Evolutionary conservation across 2,888 invertebrate species (phyloP), one percentile per base, ranked within the genome.

Genomic region (Luffia ferchaultella): DNA sequence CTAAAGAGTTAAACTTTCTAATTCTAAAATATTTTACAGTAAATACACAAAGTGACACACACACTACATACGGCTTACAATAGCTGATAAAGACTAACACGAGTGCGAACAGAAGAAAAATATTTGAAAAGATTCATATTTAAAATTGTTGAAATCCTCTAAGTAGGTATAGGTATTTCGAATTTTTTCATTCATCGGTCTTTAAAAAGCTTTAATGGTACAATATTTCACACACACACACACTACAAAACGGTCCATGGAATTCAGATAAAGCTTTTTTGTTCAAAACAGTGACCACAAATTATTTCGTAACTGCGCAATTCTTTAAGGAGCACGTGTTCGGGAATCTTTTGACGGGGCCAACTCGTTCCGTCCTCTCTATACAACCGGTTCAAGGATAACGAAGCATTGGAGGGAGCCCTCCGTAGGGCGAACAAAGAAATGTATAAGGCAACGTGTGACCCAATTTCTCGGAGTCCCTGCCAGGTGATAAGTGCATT

Each of bases 401-500:
- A 7, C 3, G 12, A 30, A 12, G 5, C 3, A 7, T 30, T 12
- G 30, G 30, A 30, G 30, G 30, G 30, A 30, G 30, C 12, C 30
- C 30, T 30, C 5, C 3, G 30, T 7, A 30, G 12, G 30, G 12
- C 30, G 30, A 12, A 30, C 30, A 61, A 64, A 67, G 64, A 59
- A 67, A 64, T 60, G 60, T 59, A 57, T 65, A 59, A 64, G 64
- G 71, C 67, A 74, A 77, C 68, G 76, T 77, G 78, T 78, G 80
- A 80, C 80, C 80, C 77, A 80, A 73, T 78, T 80, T 46, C 20
- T 1, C 30, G 49, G 48, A 46, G 45, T 20, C 57, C 61, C 57
- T 51, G 62, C 79, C 78, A 80, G 79, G 79, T 80, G 79, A 74
- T 72, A 70, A 45, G 67, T 77, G 74, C 76, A 76, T 75, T 71